Percentiles rank a stretch among this genome's conserved stretches.
phyloP scores from a whole-genome alignment of 2,797 vertebrate species.

The Propithecus perrieri region DNA sequence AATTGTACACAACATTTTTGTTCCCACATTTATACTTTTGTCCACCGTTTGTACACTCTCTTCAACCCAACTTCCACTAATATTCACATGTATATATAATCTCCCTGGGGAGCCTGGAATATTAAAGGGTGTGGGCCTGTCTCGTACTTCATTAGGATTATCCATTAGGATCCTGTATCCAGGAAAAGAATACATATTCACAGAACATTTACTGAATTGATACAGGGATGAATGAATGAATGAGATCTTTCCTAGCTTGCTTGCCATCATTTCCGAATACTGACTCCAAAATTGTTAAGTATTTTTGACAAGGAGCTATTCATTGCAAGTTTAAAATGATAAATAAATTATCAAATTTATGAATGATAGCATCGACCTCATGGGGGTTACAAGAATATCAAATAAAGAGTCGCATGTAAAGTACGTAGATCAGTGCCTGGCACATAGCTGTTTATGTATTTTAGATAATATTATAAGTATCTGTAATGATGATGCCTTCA shows the following conservation, averaged over 20 bases:
- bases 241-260: not conserved
- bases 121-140: accelerated
- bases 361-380: not conserved
- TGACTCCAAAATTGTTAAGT: not conserved
- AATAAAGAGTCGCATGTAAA: not conserved
- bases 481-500: not conserved
- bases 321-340: not conserved
- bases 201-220: too few relatives aligned
- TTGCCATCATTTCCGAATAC: not conserved
- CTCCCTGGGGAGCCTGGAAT: not conserved
- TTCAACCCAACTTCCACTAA: not conserved
- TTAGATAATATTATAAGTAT: not conserved
- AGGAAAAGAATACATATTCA: too few relatives aligned
- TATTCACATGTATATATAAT: accelerated
- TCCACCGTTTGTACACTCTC: too few relatives aligned
- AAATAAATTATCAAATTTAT: not conserved
- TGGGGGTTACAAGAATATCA: not conserved
- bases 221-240: not conserved
- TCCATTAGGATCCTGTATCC: not conserved
- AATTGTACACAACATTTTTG: accelerated
- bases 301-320: not conserved
- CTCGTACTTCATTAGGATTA: not conserved
- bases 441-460: accelerated
- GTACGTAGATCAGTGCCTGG: not conserved
- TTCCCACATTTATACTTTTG: not conserved